Evolutionary conservation across 1,140 invertebrate genomes (phyloP), one percentile per base, ranked within the genome.

Genomic region (Scaptodrosophila lebanonensis): DNA sequence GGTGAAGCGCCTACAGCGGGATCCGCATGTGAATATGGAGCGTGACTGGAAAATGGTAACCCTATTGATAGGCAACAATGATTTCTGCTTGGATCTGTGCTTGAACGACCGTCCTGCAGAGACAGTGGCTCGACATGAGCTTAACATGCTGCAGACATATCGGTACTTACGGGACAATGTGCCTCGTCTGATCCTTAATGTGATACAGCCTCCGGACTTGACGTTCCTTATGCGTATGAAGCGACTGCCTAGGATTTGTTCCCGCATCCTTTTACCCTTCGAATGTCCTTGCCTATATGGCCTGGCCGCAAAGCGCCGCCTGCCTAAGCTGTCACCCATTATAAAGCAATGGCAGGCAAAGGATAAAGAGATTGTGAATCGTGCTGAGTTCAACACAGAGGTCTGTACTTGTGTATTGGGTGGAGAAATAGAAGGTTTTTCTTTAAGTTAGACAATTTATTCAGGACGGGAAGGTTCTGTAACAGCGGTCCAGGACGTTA

Each of bases 1-100:
- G 11, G 85, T 93, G 0, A 87, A 89, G 12, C 88, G 90, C 61
- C 90, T 94, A 53, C 88, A 88, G 57, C 87, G 69, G 1, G 90
- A 93, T 82, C 85, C 88, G 3, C 86, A 88, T 29, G 88, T 93
- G 2, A 87, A 93, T 66, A 59, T 91, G 8, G 83, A 91, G 11
- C 86, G 88, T 2, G 87, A 92, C 70, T 95, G 93, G 93, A 95
- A 95, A 88, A 38, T 93, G 4, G 86, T 93, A 7, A 92, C 90
- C 0, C 44, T 93, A 2, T 90, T 93, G 72, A 91, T 93, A 15
- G 93, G 93, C 30, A 86, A 88, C 35, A 95, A 95, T 69, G 92
- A 95, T 66, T 91, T 94, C 59, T 94, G 93, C 64, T 50, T 83
- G 5, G 89, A 91, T n/a, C 89, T 92, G 2, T 93, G 92, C 61